A percentile compares a stretch with the other conserved stretches of the same genome.
These are phyloP conservation scores for Apamea sordens DNA, from an alignment of 2,888 invertebrate species.

Conservation along the genomic window DNA sequence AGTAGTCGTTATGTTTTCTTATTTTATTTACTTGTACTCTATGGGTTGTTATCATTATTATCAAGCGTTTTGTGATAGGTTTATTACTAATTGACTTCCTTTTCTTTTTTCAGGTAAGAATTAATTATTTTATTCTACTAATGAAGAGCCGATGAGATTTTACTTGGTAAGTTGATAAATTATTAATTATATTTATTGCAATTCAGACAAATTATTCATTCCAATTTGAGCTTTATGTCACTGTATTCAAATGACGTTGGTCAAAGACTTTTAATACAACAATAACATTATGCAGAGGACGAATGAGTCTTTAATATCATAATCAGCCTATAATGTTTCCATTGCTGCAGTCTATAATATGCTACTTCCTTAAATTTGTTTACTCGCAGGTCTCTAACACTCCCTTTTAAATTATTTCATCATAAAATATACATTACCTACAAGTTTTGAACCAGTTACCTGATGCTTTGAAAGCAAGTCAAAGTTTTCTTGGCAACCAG, in stretches of 20 bases:
- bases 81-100: slow-evolving; percentile 1
- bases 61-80: neutral
- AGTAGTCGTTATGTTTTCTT: neutral
- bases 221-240: no score
- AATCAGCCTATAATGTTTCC: no score
- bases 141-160: neutral
- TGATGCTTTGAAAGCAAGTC: neutral
- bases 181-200: neutral
- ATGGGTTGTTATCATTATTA: neutral
- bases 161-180: slow-evolving; percentile 15
- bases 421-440: neutral
- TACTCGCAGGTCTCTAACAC: neutral
- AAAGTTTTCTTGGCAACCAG: neutral
- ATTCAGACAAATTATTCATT: neutral
- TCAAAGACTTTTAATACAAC: neutral
- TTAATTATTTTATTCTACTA: neutral
- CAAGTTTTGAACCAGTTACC: neutral
- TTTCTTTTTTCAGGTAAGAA: slow-evolving; percentile 43
- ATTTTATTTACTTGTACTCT: slow-evolving; percentile 3
- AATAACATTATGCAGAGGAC: no score
- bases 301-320: neutral
- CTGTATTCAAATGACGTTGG: neutral
- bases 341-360: neutral
- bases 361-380: neutral
- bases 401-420: neutral